Evolutionary conservation across 53 echinoderm and acorn worm species (phyloP).

Genomic region (Echinarachnius parma): DNA sequence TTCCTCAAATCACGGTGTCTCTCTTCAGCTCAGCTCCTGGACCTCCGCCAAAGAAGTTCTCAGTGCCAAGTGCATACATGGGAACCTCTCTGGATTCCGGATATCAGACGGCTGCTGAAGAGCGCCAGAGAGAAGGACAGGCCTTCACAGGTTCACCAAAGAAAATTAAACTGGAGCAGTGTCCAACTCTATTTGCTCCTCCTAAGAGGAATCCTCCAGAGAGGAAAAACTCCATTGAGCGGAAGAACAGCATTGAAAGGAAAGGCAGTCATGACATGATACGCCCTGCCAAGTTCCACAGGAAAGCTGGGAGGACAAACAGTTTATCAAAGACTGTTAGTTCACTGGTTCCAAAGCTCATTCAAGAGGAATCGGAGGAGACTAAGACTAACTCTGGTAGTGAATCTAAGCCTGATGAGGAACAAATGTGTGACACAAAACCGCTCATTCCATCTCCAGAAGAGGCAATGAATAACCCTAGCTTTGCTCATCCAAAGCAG

Average conservation of each 20-base stretch:
- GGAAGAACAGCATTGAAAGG: constrained; percentile 52
- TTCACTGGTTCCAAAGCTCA: constrained; percentile 78
- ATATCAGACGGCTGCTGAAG: constrained; percentile 16
- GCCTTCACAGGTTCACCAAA: constrained; percentile 64
- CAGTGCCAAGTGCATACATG: constrained; percentile 69
- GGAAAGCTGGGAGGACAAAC: constrained; percentile 45
- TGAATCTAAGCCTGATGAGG: constrained; percentile 30
- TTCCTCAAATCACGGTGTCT: constrained; percentile 93
- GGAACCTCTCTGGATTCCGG: constrained; percentile 42
- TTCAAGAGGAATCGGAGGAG: constrained; percentile 83
- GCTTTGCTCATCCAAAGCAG: constrained; percentile 67
- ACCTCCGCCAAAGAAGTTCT: constrained; percentile 86
- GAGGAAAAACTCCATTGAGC: constrained; percentile 46
- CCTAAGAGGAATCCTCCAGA: constrained; percentile 52
- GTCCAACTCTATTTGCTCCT: constrained; percentile 40
- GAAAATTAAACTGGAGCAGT: constrained; percentile 66
- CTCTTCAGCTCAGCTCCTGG: constrained; percentile 84
- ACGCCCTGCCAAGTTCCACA: constrained; percentile 40
- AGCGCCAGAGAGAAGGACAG: constrained; percentile 58
- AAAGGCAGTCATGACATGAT: constrained; percentile 16
- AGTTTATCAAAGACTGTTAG: constrained; percentile 63
- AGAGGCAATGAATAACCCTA: constrained; percentile 53
- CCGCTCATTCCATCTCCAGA: constrained; percentile 59
- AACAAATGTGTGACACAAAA: constrained; percentile 25
- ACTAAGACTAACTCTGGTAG: constrained; percentile 3